Evolutionary conservation across 2,113 vertebrate species (phyloP).

Genomic region (Hippocampus abdominalis): DNA sequence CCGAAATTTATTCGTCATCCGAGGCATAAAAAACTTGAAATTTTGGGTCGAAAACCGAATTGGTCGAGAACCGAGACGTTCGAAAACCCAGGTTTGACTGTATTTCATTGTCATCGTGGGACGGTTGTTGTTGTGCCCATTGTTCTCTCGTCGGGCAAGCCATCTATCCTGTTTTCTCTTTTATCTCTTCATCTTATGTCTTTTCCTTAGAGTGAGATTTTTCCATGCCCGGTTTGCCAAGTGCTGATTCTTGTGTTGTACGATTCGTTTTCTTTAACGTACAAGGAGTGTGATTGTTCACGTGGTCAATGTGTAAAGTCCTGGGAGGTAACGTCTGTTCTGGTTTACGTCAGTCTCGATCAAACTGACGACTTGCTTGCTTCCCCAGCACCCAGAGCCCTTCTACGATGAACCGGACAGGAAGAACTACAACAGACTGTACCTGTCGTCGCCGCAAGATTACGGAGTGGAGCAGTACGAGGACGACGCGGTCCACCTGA

Average conservation of each 20-base stretch:
- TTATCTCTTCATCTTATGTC: background rate
- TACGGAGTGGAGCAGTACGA: constrained; percentile 90
- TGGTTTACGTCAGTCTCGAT: background rate
- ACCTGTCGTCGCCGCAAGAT: constrained; percentile 89
- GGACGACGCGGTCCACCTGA: constrained; percentile 82
- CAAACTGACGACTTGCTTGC: background rate
- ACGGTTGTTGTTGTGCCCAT: too few relatives aligned
- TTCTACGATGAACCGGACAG: constrained; percentile 89
- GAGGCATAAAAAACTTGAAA: too few relatives aligned
- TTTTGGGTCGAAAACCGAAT: too few relatives aligned
- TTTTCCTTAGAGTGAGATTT: too few relatives aligned
- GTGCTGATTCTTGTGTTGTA: too few relatives aligned
- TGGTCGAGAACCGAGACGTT: too few relatives aligned
- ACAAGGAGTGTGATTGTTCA: too few relatives aligned
- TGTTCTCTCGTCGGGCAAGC: background rate
- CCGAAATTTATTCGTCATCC: too few relatives aligned
- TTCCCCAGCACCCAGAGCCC: constrained; percentile 81
- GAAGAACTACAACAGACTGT: constrained; percentile 90
- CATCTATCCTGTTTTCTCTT: background rate
- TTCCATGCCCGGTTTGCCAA: too few relatives aligned
- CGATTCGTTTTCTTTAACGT: too few relatives aligned
- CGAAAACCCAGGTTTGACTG: too few relatives aligned
- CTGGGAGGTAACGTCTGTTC: background rate
- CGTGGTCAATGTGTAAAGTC: background rate
- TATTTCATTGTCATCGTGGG: too few relatives aligned